Evolutionary conservation across 2,888 invertebrate species (phyloP), one percentile per base, ranked within the genome.

Genomic region (Bimastos eiseni): DNA sequence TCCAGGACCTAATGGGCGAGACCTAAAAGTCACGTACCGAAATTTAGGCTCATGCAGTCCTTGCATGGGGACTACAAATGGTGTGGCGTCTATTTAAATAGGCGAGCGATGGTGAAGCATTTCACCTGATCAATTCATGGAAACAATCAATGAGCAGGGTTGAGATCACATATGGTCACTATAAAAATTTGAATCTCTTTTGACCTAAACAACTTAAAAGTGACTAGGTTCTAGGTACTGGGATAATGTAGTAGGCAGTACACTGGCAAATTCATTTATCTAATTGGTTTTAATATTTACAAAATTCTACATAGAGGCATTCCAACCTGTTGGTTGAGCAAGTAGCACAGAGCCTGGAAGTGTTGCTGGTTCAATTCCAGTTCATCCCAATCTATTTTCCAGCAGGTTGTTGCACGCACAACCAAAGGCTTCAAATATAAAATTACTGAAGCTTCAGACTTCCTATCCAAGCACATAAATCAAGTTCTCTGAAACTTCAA

Each of bases 301-400:
- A 36, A 84, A 36, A 36, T 36, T 84, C 36, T 36, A 17, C 33
- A 36, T 34, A 19, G 84, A 33, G 19, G 13, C 5, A 70, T 70
- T n/a, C 70, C 70, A 70, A 86, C 86, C 86, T 86, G 89, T 36
- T 92, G 91, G n/a, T 91, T 33, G 13, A 94, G 92, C 17, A 92
- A 91, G 34, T 93, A 92, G 91, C 94, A 94, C 4, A 95, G 92
- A 33, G 94, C 93, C 84, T 92, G 92, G 91, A 94, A 94, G 83
- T 92, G 91, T 36, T 93, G 93, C 86, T 94, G 93, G 92, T 95
- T 94, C 70, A 91, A 93, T 90, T 94, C 94, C 89, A 95, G 92
- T 30, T 94, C 94, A 92, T 94, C 94, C 95, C 94, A 94, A 91
- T 94, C 94, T 30, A 94, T 93, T 90, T 93, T 94, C 95, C 95